Conservation (phyloP, 35 echinoderm and acorn worm genomes). For the Anneissia japonica region DNA sequence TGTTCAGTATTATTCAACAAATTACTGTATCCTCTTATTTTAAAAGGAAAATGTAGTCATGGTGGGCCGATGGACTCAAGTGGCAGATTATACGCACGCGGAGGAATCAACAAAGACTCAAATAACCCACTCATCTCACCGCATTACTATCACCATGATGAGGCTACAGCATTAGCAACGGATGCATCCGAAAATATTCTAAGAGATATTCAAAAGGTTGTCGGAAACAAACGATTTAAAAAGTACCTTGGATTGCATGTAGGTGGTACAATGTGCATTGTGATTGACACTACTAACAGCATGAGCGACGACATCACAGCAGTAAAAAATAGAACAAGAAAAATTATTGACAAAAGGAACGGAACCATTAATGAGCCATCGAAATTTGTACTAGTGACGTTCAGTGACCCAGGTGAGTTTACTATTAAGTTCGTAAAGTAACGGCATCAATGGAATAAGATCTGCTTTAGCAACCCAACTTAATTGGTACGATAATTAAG, state of each 20-base stretch:
- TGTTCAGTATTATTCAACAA: too few relatives aligned
- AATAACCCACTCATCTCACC: background rate
- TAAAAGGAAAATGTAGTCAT: background rate
- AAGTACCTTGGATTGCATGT: background rate
- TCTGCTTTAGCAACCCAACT: too few relatives aligned
- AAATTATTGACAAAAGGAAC: background rate
- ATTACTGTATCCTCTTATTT: too few relatives aligned
- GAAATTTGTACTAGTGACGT: background rate
- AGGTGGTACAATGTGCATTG: conserved; percentile 3
- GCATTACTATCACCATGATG: background rate
- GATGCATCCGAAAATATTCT: background rate
- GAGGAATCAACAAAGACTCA: background rate
- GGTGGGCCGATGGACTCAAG: background rate
- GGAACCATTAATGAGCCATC: background rate
- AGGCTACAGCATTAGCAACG: background rate
- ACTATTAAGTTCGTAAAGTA: background rate
- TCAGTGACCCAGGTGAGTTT: background rate
- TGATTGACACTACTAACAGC: background rate
- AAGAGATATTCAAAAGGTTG: background rate
- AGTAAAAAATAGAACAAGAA: background rate
- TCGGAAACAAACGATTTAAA: background rate
- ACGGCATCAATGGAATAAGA: background rate
- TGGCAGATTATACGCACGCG: background rate
- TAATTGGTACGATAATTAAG: too few relatives aligned
- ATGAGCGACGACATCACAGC: background rate